phyloP scores from a whole-genome alignment of 2,113 vertebrate species.

The Sebastes fasciatus region DNA sequence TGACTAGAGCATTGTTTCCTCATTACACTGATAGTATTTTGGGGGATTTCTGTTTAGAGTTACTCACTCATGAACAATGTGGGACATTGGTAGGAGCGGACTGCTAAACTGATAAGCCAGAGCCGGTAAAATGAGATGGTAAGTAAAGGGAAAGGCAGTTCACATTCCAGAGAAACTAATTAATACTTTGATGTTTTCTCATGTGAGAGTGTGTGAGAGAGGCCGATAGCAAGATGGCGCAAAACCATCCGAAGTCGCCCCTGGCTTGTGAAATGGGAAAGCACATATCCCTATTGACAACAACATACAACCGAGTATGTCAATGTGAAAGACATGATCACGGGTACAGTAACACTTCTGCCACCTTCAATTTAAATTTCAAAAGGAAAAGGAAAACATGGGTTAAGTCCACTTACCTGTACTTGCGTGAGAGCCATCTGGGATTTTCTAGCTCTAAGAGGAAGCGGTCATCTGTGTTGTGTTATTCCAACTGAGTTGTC shows the following conservation, averaged over 20 bases:
- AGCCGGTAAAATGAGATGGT: neutral
- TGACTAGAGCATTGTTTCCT: conserved; percentile 6
- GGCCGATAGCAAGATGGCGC: neutral
- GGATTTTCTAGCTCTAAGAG: conserved; percentile 27
- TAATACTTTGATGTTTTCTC: conserved; percentile 37
- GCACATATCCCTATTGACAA: neutral
- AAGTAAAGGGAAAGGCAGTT: conserved; percentile 18
- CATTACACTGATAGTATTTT: conserved; percentile 3
- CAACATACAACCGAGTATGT: neutral
- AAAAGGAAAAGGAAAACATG: neutral
- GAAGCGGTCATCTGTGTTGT: conserved; percentile 39
- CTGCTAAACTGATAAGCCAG: neutral
- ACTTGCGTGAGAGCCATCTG: conserved; percentile 75
- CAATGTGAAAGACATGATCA: neutral
- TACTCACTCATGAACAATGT: neutral
- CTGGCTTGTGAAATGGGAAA: neutral
- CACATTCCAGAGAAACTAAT: conserved; percentile 47
- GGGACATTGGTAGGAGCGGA: neutral
- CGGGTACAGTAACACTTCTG: neutral
- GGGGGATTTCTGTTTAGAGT: conserved; percentile 6
- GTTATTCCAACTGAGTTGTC: conserved; percentile 26
- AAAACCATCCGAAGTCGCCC: neutral
- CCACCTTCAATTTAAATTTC: neutral
- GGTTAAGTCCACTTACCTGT: conserved; percentile 66
- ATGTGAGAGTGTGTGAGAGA: conserved; percentile 22